These are phyloP conservation scores for Cladopsammia gracilis DNA, from an alignment of 64 coral and sea anemone genomes.

Conservation along the genomic window DNA sequence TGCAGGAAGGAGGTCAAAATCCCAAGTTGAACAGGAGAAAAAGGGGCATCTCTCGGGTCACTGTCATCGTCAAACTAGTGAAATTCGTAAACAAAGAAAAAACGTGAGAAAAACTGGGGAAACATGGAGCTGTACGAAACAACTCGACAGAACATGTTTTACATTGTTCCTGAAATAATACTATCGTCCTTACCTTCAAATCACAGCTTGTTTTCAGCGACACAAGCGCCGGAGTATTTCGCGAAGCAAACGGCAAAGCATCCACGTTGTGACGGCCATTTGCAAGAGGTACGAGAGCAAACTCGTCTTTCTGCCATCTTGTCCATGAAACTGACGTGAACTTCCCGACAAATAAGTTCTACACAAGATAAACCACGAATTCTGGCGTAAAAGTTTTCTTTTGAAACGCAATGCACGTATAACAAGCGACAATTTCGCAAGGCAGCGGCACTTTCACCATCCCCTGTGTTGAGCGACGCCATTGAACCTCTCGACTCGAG, in stretches of 20 bases:
- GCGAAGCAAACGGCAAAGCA: neutral
- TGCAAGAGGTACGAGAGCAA: neutral
- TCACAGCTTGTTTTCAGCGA: slow-evolving; percentile 45
- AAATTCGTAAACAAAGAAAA: neutral
- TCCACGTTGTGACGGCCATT: slow-evolving; percentile 10
- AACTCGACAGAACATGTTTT: neutral
- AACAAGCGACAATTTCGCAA: slow-evolving; percentile 13
- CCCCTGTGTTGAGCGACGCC: neutral
- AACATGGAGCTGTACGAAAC: too few relatives aligned
- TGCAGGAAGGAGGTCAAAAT: slow-evolving; percentile 8
- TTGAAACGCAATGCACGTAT: slow-evolving; percentile 46
- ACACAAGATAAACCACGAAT: slow-evolving; percentile 6
- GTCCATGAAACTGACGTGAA: slow-evolving; percentile 49
- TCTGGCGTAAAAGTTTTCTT: neutral
- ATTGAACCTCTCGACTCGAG: neutral
- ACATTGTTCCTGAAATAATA: neutral
- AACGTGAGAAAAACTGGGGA: neutral
- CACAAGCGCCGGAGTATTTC: slow-evolving; percentile 6
- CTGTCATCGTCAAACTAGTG: neutral
- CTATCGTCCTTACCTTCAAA: slow-evolving; percentile 41
- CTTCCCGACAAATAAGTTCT: slow-evolving; percentile 21
- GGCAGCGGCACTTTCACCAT: neutral
- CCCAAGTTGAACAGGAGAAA: neutral
- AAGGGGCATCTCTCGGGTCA: slow-evolving; percentile 12
- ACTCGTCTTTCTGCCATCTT: slow-evolving; percentile 57